Evolutionary conservation across 2,113 vertebrate species (phyloP).

Genomic region (Melanocharis versteri): DNA sequence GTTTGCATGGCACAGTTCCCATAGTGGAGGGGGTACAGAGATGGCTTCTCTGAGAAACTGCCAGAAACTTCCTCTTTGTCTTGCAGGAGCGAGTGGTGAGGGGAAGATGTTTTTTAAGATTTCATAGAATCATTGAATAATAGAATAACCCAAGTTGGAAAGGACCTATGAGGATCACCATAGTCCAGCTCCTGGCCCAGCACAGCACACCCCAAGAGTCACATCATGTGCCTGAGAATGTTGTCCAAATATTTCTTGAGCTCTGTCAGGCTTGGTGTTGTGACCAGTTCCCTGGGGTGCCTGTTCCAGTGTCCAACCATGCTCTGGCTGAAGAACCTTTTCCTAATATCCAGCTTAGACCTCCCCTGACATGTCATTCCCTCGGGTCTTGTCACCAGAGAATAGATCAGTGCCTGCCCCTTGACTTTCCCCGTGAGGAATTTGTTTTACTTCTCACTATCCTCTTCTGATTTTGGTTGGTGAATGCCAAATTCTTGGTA

Average conservation of each 20-base stretch:
- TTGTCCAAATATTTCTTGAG: neutral
- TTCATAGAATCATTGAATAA: neutral
- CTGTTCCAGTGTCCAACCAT: neutral
- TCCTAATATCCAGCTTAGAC: neutral
- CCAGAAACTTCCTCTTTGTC: neutral
- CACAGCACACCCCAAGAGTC: neutral
- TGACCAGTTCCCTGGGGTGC: neutral
- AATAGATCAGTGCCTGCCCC: neutral
- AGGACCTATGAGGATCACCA: neutral
- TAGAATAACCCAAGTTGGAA: neutral
- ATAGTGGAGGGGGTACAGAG: neutral
- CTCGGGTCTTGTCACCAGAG: accelerated
- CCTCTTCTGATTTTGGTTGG: neutral
- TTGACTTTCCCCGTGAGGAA: neutral
- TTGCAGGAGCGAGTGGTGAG: neutral
- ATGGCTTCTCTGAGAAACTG: neutral
- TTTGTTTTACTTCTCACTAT: neutral
- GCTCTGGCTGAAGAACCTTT: neutral
- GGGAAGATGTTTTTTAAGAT: neutral
- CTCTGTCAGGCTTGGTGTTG: neutral
- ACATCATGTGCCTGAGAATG: neutral
- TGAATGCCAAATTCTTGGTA: neutral
- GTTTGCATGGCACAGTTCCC: neutral
- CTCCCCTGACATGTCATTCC: neutral
- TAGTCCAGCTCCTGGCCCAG: neutral